Base-by-base conservation (phyloP, 2,797 vertebrate species). In the Percopsis omiscomaycus region DNA sequence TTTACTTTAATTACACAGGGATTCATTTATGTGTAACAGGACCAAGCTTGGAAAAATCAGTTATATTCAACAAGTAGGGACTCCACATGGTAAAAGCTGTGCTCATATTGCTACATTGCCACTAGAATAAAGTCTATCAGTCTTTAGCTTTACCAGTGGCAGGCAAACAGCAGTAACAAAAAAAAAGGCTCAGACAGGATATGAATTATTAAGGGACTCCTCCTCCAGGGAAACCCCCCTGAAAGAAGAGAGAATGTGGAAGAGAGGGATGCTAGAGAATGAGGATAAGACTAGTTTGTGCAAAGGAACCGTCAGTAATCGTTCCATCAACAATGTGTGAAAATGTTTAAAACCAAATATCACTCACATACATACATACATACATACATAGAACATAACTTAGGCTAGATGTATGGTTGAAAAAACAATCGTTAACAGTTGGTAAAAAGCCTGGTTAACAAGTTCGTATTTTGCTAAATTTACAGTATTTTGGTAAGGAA, bases 121-220 rank as follows among this genome's bases (percentile, higher is more conserved):
- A 63, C 48, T 66, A 47, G 15, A 62, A 61, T 8, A 55, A 30
- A 37, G 59, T 50, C 55, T 27, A 56, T 63, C 30, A 49, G 54
- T 63, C 11, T 15, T 48, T 9, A 50, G 52, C 54, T 22, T 4
- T 37, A 5, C 32, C 32, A 37, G 8, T 29, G 51, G 57, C 22
- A 56, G 51, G 50, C 48, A 52, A 51, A 37, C 32, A 28, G 29
- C 51, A 32, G 22, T 49, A 53, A n/a, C 51, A 28, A 28, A 61
- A 61, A 62, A 62, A 59, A 37, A 49, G 52, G 52, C 75, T 82
- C 71, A 71, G 69, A 64, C 68, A 78, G 69, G 44, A 54, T 30
- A 71, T 84, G 74, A 87, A 88, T 84, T 80, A 88, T 87, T 87
- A 72, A 90, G 72, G 62, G 46, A 52, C 55, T 57, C 62, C 37